Conservation (phyloP, 1,140 invertebrate genomes). For the Drosophila ohnishii region DNA sequence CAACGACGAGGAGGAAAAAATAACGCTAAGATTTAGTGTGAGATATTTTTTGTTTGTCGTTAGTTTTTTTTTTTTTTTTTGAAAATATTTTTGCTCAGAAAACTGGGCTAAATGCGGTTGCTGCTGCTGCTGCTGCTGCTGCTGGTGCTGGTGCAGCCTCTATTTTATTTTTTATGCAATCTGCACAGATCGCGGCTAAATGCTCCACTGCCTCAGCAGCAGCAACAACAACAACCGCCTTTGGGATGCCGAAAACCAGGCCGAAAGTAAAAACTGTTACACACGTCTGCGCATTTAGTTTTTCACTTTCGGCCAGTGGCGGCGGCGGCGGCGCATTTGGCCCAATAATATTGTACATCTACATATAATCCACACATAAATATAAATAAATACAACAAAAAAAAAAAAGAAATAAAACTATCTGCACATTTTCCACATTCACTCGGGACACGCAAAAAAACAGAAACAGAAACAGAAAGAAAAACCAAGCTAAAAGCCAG, state of each 20-base stretch:
- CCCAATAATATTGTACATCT: slow-evolving; percentile 24
- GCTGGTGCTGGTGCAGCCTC: slow-evolving; percentile 30
- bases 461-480: slow-evolving; percentile 16
- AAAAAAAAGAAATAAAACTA: slow-evolving; percentile 16
- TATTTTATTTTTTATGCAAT: slow-evolving; percentile 71
- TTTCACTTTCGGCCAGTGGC: slow-evolving; percentile 69
- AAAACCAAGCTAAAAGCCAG: slow-evolving; percentile 18
- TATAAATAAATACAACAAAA: not conserved
- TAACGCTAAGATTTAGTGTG: slow-evolving; percentile 43
- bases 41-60: slow-evolving; percentile 44
- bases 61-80: slow-evolving; percentile 18
- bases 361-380: slow-evolving; percentile 21
- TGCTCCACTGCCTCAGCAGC: slow-evolving; percentile 56
- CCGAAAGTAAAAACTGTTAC: slow-evolving; percentile 76
- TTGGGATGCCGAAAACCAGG: slow-evolving; percentile 56
- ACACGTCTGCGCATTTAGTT: slow-evolving; percentile 77
- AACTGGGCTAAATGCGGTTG: slow-evolving; percentile 55
- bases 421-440: slow-evolving; percentile 50
- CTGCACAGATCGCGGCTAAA: slow-evolving; percentile 55
- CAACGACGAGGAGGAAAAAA: slow-evolving; percentile 45
- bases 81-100: slow-evolving; percentile 53
- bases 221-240: slow-evolving; percentile 30
- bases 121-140: slow-evolving; percentile 17
- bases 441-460: slow-evolving; percentile 52
- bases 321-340: slow-evolving; percentile 43